Evolutionary conservation across 1,140 invertebrate genomes (phyloP), one percentile per base, ranked within the genome.

Genomic region (Solenopsis fugax): DNA sequence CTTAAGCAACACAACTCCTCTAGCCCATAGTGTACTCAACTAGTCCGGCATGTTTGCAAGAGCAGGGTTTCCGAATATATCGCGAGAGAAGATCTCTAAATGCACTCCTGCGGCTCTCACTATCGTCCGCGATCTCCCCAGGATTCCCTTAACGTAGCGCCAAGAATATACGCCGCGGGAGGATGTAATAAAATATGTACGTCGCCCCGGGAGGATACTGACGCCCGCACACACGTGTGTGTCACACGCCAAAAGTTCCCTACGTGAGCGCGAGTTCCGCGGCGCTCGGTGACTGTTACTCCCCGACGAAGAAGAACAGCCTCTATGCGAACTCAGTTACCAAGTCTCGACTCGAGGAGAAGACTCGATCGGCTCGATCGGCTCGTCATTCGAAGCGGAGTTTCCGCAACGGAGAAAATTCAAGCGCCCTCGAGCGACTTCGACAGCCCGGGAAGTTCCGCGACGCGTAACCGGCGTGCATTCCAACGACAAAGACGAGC

Each of bases 131-230:
- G 77, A 71, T 82, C 54, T 72, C 18, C 54, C 52, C 54, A 62
- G 24, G 41, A 84, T 60, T 73, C 69, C 69, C 54, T 60, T 62
- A 62, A 37, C 80, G 45, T 24, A 24, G 13, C 67, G 18, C 69
- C 54, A 29, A 73, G 69, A 72, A 60, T 82, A 37, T 73, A 73
- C 41, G 69, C 9, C 69, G 69, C 52, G 54, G 54, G 24, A 62
- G 56, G 54, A 75, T 34, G 48, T 75, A 60, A 71, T 84, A 84
- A 84, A 75, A 84, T 84, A 84, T 75, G 80, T 75, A 84, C 54
- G 37, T 50, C 56, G 54, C 48, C n/a, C 45, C 80, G 7, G 24
- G 24, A 48, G 41, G 41, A 45, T 34, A 29, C n/a, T 2, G 18
- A 37, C n/a, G 24, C 24, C 12, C 37, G 9, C 21, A 58, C 29